Evolutionary conservation across 2,797 vertebrate species (phyloP).

Genomic region (Falco rusticolus): DNA sequence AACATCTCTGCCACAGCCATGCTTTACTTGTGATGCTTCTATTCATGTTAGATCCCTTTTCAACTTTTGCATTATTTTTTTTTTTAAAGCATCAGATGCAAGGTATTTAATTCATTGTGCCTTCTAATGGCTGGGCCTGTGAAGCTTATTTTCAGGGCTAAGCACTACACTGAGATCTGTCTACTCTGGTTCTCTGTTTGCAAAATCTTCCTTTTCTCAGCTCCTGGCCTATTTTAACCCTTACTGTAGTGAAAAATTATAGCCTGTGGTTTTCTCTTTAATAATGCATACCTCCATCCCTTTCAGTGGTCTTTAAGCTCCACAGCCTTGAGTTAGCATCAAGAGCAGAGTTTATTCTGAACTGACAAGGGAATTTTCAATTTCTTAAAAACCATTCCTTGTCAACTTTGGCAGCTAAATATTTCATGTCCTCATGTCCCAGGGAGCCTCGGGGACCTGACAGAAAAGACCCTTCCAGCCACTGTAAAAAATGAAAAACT

Average conservation of each 20-base stretch:
- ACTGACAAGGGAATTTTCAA: constrained; percentile 82
- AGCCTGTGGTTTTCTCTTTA: constrained; percentile 40
- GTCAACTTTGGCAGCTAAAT: constrained; percentile 87
- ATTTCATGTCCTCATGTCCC: constrained; percentile 87
- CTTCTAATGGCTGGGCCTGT: neutral
- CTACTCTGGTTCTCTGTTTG: neutral
- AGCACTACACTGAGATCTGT: neutral
- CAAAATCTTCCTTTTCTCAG: neutral
- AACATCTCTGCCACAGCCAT: neutral
- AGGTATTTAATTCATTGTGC: neutral
- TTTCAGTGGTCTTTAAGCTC: constrained; percentile 42
- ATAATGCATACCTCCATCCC: constrained; percentile 56
- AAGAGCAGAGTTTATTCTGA: constrained; percentile 82
- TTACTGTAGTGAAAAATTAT: constrained; percentile 49
- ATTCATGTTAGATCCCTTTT: neutral
- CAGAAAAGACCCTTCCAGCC: constrained; percentile 80
- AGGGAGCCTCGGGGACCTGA: constrained; percentile 78
- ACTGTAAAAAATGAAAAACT: constrained; percentile 81
- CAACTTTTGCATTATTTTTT: neutral
- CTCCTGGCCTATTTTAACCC: constrained; percentile 35
- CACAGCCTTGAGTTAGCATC: constrained; percentile 72
- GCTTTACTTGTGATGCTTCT: neutral
- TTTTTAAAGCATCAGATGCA: neutral
- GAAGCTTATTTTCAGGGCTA: neutral
- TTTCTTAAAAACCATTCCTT: constrained; percentile 90